Conservation (phyloP, 2,888 invertebrate species). For the Scaptomyza caliginosa region DNA sequence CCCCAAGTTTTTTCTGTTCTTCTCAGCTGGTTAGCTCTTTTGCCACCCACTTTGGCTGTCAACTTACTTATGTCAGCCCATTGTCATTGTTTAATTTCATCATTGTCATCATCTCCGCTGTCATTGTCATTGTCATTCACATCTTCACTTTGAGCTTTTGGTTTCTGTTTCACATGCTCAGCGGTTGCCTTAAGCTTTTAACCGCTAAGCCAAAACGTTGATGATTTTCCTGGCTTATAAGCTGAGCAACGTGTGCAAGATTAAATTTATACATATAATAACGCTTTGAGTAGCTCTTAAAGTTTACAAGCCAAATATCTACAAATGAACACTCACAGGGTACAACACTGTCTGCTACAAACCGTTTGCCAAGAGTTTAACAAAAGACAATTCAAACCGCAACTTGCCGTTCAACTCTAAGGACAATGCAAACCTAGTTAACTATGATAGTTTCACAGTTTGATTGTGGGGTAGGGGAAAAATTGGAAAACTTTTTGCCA, state of each 20-base stretch:
- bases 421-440: conserved; percentile 21
- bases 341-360: background rate
- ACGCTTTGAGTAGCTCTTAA: background rate
- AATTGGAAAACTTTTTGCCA: conserved; percentile 50
- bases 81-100: conserved; percentile 46
- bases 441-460: conserved; percentile 32
- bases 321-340: background rate
- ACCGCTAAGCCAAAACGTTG: conserved; percentile 39
- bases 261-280: conserved; percentile 22
- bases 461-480: conserved; percentile 15
- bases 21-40: background rate
- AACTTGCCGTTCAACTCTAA: conserved; percentile 10
- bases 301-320: background rate
- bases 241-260: conserved; percentile 7
- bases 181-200: conserved; percentile 47
- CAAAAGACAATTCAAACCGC: conserved; percentile 17
- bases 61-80: conserved; percentile 32
- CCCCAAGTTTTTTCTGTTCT: background rate
- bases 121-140: conserved; percentile 15
- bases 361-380: conserved; percentile 1
- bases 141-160: conserved; percentile 13
- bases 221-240: conserved; percentile 25
- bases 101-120: background rate
- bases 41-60: conserved; percentile 21
- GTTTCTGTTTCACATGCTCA: conserved; percentile 36